These are phyloP conservation scores for Heliconius sara DNA, from an alignment of 2,888 invertebrate genomes.

Conservation along the genomic window DNA sequence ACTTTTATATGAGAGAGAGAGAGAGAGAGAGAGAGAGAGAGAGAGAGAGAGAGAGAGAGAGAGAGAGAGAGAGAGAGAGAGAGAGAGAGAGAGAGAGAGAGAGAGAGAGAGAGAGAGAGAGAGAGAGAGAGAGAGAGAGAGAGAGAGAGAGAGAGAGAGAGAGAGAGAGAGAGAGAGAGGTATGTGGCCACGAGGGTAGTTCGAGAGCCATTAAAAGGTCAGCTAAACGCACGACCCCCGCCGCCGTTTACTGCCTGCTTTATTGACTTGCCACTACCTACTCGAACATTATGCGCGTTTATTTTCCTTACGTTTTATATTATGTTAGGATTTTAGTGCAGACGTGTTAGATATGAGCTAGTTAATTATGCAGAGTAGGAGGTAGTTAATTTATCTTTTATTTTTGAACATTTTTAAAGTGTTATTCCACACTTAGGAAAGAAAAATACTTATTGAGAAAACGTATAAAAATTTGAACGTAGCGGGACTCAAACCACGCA, in stretches of 20 bases:
- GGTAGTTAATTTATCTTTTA: neutral
- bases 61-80: neutral
- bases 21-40: neutral
- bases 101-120: neutral
- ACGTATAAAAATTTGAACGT: too few relatives aligned
- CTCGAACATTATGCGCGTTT: conserved; percentile 23
- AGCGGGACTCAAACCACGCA: too few relatives aligned
- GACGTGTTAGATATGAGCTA: conserved; percentile 3
- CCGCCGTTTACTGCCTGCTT: conserved; percentile 36
- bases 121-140: too few relatives aligned
- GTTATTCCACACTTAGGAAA: too few relatives aligned
- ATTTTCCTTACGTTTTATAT: conserved; percentile 24
- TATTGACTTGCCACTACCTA: conserved; percentile 31
- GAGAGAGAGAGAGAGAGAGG: neutral
- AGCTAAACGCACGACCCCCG: conserved; percentile 7
- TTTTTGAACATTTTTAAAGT: too few relatives aligned
- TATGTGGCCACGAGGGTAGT: conserved; percentile 18
- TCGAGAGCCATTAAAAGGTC: conserved; percentile 27
- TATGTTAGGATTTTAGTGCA: neutral
- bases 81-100: neutral
- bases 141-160: too few relatives aligned
- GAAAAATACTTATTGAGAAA: too few relatives aligned
- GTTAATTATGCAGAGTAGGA: neutral
- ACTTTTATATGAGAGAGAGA: neutral
- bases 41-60: too few relatives aligned